Evolutionary conservation across 2,888 invertebrate species (phyloP).

Genomic region (Agrilus biguttatus): DNA sequence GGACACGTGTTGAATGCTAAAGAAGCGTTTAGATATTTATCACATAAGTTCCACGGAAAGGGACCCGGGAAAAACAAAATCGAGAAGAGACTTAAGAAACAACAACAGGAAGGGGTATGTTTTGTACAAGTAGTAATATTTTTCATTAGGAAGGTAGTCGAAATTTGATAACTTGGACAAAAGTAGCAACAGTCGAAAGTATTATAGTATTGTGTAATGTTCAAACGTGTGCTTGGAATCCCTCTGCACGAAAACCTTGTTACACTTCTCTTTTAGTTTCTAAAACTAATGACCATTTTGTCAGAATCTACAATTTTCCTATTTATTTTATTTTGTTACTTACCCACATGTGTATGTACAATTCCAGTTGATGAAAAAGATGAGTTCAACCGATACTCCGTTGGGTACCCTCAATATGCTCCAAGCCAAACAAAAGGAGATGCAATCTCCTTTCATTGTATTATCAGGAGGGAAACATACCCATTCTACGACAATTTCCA

Average conservation of each 20-base stretch:
- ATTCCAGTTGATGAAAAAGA: conserved; percentile 78
- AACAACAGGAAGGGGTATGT: conserved; percentile 77
- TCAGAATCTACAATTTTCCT: neutral
- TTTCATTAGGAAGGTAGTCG: conserved; percentile 1
- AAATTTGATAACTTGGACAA: neutral
- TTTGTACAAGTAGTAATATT: conserved; percentile 1
- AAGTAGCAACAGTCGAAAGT: no score
- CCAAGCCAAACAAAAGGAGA: conserved; percentile 90
- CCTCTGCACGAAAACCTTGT: no score
- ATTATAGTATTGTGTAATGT: no score
- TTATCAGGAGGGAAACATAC: conserved; percentile 76
- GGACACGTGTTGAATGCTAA: conserved; percentile 85
- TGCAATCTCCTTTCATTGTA: conserved; percentile 83
- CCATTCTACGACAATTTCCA: conserved; percentile 32
- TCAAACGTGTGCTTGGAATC: no score
- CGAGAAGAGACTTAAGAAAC: conserved; percentile 91
- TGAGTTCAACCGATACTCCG: conserved; percentile 97
- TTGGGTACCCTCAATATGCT: conserved; percentile 87
- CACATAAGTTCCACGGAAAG: conserved; percentile 98
- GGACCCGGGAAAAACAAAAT: conserved; percentile 97
- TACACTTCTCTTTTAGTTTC: neutral
- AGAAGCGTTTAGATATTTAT: conserved; percentile 92
- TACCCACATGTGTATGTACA: neutral
- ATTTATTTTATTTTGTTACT: neutral
- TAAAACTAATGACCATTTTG: neutral